Base-by-base conservation (phyloP, 2,888 invertebrate species). In the Cryptocephalus primarius region DNA sequence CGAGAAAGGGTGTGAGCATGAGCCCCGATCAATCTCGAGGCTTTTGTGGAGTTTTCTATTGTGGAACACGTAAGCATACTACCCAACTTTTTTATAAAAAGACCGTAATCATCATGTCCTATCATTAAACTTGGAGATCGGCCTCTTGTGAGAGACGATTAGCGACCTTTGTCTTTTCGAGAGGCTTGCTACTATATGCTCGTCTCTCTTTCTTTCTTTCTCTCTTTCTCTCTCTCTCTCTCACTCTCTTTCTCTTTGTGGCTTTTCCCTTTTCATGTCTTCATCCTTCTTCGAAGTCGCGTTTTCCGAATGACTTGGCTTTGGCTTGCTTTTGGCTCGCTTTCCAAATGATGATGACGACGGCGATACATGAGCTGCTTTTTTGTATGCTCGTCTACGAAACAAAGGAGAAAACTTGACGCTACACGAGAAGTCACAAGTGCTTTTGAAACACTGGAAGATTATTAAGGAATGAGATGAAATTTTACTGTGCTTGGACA, bases 21-120 rank as follows among this genome's bases (percentile, higher is more conserved):
- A 57, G 62, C 61, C 22, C 57, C 65, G 66, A 66, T 67, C 67
- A 67, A 67, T 67, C 66, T 66, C 63, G 60, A 61, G 60, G 61
- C 62, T 62, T 67, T 66, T 66, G 63, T 63, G 58, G 54, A 58
- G 59, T 56, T 58, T 61, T 62, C 61, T 59, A 63, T 65, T 65
- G 62, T 66, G 54, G 56, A 53, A 63, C 59, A 64, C 58, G 58
- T 60, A 53, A 60, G 60, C 60, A 60, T 60, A 59, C 58, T 48
- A 45, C 46, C 40, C 34, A 42, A 44, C 41, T 46, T 46, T 42
- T 44, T 14, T 38, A 33, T 48, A 45, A 46, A 49, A 49, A 45
- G 44, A 13, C 46, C 40, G 41, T 45, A 52, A 49, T 52, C 48
- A 52, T 42, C 52, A 45, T 44, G 49, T 48, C 49, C 52, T 52